Evolutionary conservation across 2,888 invertebrate species (phyloP), one percentile per base, ranked within the genome.

Genomic region (Drosophila mimica): DNA sequence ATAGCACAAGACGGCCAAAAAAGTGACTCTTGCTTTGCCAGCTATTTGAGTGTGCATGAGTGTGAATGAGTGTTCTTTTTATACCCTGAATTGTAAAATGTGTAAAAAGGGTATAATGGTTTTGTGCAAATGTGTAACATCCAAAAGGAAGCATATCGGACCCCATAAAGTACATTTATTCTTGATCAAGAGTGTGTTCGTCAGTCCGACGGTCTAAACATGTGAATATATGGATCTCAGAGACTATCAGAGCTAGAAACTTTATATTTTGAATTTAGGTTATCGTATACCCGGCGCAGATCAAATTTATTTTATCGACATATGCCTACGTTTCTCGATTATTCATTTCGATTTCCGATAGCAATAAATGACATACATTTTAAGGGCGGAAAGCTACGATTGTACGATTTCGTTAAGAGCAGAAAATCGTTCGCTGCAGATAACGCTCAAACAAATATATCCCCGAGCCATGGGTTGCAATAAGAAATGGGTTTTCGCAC

Each of bases 1-100:
- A 67, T 30, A 51, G 36, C 40, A 49, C 33, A 49, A 40, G 28
- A 57, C 57, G 28, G 58, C 31, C 60, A 68, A 54, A 30, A 60
- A 34, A 51, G 34, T 33, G 36, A 51, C 70, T 20, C 57, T 17
- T 30, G 20, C 34, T 30, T 43, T 40, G 31, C 3, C 38, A 53
- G n/a, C 25, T 61, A 5, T 31, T 2, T 20, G 20, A 15, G 9
- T 57, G 7, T 40, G 0, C 36, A 17, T 40, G 31, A 38, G 7
- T 43, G 25, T 31, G n/a, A 17, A 15, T 61, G 46, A 30, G 28
- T 53, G n/a, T 36, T 51, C 11, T 58, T 38, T 53, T 7, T 36
- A 28, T 6, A 13, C 13, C 1, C 43, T 13, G 13, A 43, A 13
- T 3, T 6, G 6, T 13, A 20, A 6, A 43, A 13, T 20, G 11